Evolutionary conservation across 1,140 invertebrate genomes (phyloP).

Genomic region (Colletes latitarsis): DNA sequence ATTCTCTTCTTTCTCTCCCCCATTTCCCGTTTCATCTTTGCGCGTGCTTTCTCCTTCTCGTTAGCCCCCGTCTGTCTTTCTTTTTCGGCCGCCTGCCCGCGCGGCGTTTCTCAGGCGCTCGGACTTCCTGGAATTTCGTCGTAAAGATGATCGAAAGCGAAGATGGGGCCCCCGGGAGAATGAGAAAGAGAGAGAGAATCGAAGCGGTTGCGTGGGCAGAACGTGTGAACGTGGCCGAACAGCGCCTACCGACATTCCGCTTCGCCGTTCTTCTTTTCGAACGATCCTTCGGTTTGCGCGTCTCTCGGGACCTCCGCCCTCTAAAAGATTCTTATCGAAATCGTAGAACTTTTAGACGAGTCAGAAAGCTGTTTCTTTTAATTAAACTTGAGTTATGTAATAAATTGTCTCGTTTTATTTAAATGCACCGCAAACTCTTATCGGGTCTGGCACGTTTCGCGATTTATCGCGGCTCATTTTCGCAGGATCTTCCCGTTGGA

Average conservation of each 20-base stretch:
- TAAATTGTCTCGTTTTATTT: too few species aligned
- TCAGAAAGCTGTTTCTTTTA: too few species aligned
- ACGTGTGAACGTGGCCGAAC: conserved; percentile 36
- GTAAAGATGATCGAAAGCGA: conserved; percentile 57
- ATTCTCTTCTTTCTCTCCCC: conserved; percentile 51
- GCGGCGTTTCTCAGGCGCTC: conserved; percentile 38
- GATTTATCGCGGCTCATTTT: too few species aligned
- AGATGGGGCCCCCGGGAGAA: conserved; percentile 33
- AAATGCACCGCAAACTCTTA: too few species aligned
- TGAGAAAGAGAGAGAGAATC: conserved; percentile 15
- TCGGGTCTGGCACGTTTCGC: too few species aligned
- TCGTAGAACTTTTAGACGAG: too few species aligned
- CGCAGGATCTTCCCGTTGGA: too few species aligned
- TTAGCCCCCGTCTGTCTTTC: conserved; percentile 17
- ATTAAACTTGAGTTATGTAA: too few species aligned
- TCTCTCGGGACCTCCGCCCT: too few species aligned
- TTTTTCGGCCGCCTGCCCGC: neutral
- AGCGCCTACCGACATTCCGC: neutral
- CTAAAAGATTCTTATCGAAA: too few species aligned
- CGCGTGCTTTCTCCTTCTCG: conserved; percentile 13
- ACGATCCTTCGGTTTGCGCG: neutral
- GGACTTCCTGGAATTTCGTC: conserved; percentile 57
- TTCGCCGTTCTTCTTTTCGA: conserved; percentile 1
- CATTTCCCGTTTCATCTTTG: conserved; percentile 16
- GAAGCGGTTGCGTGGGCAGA: conserved; percentile 53